Percentiles rank a stretch among this genome's conserved stretches.
These are phyloP conservation scores for Ischnura elegans DNA, from an alignment of 2,888 invertebrate genomes.

Conservation along the genomic window DNA sequence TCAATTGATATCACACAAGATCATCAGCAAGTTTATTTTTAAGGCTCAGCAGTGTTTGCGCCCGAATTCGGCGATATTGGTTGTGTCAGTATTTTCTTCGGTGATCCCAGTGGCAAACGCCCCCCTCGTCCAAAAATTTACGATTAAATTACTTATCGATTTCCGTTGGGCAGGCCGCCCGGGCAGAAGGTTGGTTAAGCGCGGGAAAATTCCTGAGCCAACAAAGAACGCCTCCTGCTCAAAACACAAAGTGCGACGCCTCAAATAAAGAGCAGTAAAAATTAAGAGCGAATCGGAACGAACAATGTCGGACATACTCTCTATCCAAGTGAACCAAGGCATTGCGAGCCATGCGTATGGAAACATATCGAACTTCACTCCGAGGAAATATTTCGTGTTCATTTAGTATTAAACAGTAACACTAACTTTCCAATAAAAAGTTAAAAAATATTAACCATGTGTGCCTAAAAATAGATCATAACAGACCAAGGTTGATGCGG, in stretches of 20 bases:
- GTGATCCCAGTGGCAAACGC: not conserved
- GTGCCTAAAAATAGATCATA: too few species aligned
- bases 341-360: too few species aligned
- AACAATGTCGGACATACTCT: too few species aligned
- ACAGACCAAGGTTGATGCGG: too few species aligned
- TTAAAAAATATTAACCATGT: too few species aligned
- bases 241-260: not conserved
- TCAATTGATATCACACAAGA: too few species aligned
- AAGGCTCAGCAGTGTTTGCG: not conserved
- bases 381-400: too few species aligned
- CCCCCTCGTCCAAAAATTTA: not conserved
- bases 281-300: not conserved
- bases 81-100: not conserved
- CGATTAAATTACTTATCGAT: slow-evolving; percentile 30
- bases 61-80: not conserved
- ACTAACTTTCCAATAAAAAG: too few species aligned
- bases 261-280: not conserved
- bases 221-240: not conserved
- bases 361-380: too few species aligned
- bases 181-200: not conserved
- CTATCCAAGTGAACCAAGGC: too few species aligned
- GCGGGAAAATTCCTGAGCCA: not conserved
- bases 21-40: too few species aligned
- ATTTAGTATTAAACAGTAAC: too few species aligned
- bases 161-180: not conserved